Conservation (phyloP, 1,140 invertebrate genomes). For the Bursaphelenchus mucronatus region DNA sequence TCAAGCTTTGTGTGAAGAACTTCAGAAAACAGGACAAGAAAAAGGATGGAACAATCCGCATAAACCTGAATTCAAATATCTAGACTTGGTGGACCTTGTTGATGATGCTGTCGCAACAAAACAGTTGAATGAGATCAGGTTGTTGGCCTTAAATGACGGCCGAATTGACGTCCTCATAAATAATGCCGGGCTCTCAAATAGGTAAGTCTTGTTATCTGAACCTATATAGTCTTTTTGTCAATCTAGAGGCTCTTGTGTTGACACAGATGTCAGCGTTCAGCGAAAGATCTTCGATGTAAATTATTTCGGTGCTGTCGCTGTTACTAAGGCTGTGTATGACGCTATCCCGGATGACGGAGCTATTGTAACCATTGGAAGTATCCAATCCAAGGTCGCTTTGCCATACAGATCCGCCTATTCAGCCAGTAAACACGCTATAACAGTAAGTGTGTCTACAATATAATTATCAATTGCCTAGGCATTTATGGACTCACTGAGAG, state of each 20-base stretch:
- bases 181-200: conserved; percentile 39
- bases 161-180: conserved; percentile 48
- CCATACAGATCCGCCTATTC: conserved; percentile 71
- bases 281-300: conserved; percentile 84
- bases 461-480: conserved; percentile 35
- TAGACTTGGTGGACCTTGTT: conserved; percentile 38
- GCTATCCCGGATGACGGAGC: conserved; percentile 72
- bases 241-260: conserved; percentile 70
- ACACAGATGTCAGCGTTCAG: conserved; percentile 79
- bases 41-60: conserved; percentile 28
- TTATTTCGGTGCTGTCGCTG: conserved; percentile 82
- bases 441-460: conserved; percentile 27
- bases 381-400: conserved; percentile 84
- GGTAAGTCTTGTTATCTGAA: background rate
- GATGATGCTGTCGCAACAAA: conserved; percentile 17
- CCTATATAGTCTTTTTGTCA: background rate
- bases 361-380: conserved; percentile 82
- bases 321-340: conserved; percentile 84
- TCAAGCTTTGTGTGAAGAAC: conserved; percentile 45
- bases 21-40: conserved; percentile 12
- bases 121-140: conserved; percentile 27
- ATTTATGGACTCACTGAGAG: conserved; percentile 40
- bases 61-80: conserved; percentile 36
- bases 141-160: conserved; percentile 29
- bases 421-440: conserved; percentile 85